Evolutionary conservation across 2,113 vertebrate genomes (phyloP), one percentile per base, ranked within the genome.

Genomic region (Urocitellus parryii): DNA sequence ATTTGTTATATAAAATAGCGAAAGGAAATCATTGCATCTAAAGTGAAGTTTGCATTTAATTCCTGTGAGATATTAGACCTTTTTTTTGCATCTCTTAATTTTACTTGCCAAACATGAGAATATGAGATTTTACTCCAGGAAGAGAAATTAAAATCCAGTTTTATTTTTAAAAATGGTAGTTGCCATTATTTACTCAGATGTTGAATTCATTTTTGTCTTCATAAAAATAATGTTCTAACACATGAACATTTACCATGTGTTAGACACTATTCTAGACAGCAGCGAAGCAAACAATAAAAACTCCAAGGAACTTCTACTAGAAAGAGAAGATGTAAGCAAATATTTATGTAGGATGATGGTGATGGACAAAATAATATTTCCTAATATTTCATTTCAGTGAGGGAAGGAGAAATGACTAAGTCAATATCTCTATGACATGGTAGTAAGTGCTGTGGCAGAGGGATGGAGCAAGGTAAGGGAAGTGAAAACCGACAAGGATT

Each of bases 51-150:
- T 80, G 10, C 51, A 81, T 95, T 95, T 48, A 0, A 29, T 78
- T 95, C 96, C 68, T 93, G 11, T 76, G 39, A 61, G 24, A 80
- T 90, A 18, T 76, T 87, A 83, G 67, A 25, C n/a, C 34, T 42
- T 67, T 39, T 42, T 86, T 91, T 94, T 65, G 34, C 13, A 72
- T 74, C 8, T 96, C 92, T 90, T 42, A 42, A 74, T 91, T 86
- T 82, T 95, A 68, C 42, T 92, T 97, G 29, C 32, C 48, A 88
- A n/a, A 56, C 22, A 63, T 67, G 20, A 95, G 25, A 95, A 45
- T 85, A 78, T 80, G 79, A 97, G 27, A 90, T 86, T 93, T 95
- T 91, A 56, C 12, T 93, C 65, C 20, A 84, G 70, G 10, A 80
- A 86, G 61, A 83, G 25, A 63, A 80, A 84, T 91, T 91, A 67